These are phyloP conservation scores for Ceratoteleas bidentatus DNA, from an alignment of 1,140 invertebrate species.

Conservation along the genomic window DNA sequence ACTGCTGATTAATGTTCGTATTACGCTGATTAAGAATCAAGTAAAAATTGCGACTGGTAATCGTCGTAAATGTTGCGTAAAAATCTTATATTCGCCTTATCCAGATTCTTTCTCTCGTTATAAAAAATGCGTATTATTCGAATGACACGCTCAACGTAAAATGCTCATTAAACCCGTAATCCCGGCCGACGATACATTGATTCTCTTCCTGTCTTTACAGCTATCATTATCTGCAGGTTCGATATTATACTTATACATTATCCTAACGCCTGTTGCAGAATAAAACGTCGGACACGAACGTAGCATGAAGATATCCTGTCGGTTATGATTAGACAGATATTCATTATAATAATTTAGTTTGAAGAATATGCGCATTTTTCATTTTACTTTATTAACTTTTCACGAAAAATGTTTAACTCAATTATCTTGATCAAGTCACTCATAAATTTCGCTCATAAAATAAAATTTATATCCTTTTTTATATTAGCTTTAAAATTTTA, in stretches of 20 bases:
- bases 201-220: conserved; percentile 36
- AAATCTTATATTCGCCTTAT: too few relatives aligned
- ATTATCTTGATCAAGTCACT: conserved; percentile 1
- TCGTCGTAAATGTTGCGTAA: too few relatives aligned
- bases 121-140: conserved; percentile 9
- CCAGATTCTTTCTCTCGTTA: too few relatives aligned
- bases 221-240: conserved; percentile 14
- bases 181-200: conserved; percentile 6
- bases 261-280: conserved; percentile 15
- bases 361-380: neutral
- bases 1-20: too few relatives aligned
- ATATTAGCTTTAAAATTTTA: too few relatives aligned
- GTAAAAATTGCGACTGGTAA: too few relatives aligned
- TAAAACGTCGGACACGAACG: neutral
- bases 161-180: conserved; percentile 20
- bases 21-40: too few relatives aligned
- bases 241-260: conserved; percentile 23
- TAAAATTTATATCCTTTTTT: neutral
- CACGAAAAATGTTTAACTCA: neutral
- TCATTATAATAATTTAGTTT: conserved; percentile 5
- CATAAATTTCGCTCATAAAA: too few relatives aligned
- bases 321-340: conserved; percentile 10
- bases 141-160: conserved; percentile 28
- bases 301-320: conserved; percentile 24
- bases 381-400: neutral